Base-by-base conservation (phyloP, 2,113 vertebrate genomes). In the Polypterus bichir region DNA sequence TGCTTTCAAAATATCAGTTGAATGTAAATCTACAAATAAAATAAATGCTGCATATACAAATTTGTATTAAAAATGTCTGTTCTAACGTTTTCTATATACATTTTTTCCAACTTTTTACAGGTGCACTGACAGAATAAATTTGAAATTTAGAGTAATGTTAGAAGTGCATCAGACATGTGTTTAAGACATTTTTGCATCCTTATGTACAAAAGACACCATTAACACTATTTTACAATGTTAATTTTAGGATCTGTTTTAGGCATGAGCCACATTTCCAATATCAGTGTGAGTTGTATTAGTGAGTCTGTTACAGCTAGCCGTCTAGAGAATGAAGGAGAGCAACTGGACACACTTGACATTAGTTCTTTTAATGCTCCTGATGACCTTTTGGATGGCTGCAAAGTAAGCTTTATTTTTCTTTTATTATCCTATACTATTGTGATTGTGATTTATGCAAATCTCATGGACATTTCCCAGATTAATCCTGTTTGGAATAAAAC, bases 301-400 rank as follows among this genome's bases (percentile, higher is more conserved):
- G 94, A 97, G 79, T 92, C 95, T 0, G 61, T 67, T 59, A 74
- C 74, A 67, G 71, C 70, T 65, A 90, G 81, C 72, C 86, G 83
- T 11, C 68, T 91, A 71, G 93, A 92, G 27, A 62, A 77, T 63
- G 66, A 77, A 3, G 46, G 75, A 59, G 90, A 94, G 71, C 82
- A 89, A 5, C 68, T 87, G 48, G 93, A 94, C 53, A 79, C 76
- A 55, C 75, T 99, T 71, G 91, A 99, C 68, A 54, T 89, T 57
- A 91, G 87, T 59, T 69, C 81, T 64, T 89, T 90, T 72, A 83
- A 80, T 53, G 78, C 76, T 9, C 74, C 83, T 61, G 92, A 98
- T 62, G 93, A 97, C 71, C 68, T 99, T 63, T 74, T 99, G 68
- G 96, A 99, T 71, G 95, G 96, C 6, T 99, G 90, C 74, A 89